Evolutionary conservation across 2,113 vertebrate species (phyloP).

Genomic region (Hippocampus mohnikei): DNA sequence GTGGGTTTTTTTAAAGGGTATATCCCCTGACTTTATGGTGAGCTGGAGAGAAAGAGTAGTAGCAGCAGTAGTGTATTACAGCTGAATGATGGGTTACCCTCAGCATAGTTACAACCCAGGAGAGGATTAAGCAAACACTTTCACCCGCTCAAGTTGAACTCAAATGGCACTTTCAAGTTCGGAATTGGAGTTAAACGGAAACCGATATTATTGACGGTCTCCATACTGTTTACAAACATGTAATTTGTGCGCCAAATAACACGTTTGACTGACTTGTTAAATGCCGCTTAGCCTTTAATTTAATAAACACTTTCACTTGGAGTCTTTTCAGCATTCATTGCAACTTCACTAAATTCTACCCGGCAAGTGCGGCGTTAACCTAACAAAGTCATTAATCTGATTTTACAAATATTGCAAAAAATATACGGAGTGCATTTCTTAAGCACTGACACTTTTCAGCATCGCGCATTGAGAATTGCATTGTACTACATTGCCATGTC

Average conservation of each 20-base stretch:
- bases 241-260: conserved; percentile 53
- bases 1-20: conserved; percentile 66
- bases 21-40: conserved; percentile 67
- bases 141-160: conserved; percentile 39
- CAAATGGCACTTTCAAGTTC: conserved; percentile 30
- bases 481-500: too few relatives aligned
- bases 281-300: too few relatives aligned
- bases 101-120: conserved; percentile 59
- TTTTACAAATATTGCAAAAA: too few relatives aligned
- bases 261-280: conserved; percentile 29
- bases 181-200: conserved; percentile 41
- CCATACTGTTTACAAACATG: conserved; percentile 56
- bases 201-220: conserved; percentile 47
- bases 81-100: conserved; percentile 61
- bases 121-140: conserved; percentile 60
- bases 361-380: too few relatives aligned
- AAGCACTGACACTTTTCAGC: too few relatives aligned
- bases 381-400: too few relatives aligned
- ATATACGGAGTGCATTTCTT: too few relatives aligned
- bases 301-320: too few relatives aligned
- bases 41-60: conserved; percentile 52
- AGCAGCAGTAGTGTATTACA: conserved; percentile 53
- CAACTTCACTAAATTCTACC: too few relatives aligned
- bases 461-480: too few relatives aligned
- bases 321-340: too few relatives aligned